These are phyloP conservation scores for Aphelenchoides besseyi DNA, from an alignment of 1,140 invertebrate species.

Conservation along the genomic window DNA sequence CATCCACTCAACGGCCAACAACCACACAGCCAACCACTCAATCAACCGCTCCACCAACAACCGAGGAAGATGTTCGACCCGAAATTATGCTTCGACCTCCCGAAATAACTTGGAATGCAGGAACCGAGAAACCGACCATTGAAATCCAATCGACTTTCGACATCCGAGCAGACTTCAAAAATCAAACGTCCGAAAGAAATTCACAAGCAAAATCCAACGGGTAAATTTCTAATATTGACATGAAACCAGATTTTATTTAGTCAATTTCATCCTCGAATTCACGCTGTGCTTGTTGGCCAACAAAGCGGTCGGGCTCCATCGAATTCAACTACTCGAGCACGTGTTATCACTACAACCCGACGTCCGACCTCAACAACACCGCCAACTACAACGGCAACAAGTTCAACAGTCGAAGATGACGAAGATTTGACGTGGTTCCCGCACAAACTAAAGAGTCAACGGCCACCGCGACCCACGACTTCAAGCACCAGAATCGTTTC, in stretches of 20 bases:
- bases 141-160: background rate
- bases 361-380: background rate
- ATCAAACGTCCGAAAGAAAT: background rate
- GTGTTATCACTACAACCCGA: background rate
- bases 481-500: background rate
- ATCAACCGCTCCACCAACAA: background rate
- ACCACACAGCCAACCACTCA: background rate
- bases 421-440: background rate
- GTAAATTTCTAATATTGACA: too few species aligned
- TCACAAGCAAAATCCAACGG: background rate
- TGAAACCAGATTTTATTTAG: background rate
- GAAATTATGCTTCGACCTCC: slow-evolving; percentile 10
- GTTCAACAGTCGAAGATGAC: background rate
- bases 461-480: background rate
- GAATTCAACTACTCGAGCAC: background rate
- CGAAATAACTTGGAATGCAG: slow-evolving; percentile 1
- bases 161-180: background rate
- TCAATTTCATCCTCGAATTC: background rate
- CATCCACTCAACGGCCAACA: background rate
- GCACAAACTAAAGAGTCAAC: background rate
- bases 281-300: background rate
- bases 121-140: background rate
- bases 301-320: background rate
- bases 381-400: background rate
- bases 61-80: background rate